Base-by-base conservation (phyloP, 2,797 vertebrate genomes). In the Argya squamiceps region DNA sequence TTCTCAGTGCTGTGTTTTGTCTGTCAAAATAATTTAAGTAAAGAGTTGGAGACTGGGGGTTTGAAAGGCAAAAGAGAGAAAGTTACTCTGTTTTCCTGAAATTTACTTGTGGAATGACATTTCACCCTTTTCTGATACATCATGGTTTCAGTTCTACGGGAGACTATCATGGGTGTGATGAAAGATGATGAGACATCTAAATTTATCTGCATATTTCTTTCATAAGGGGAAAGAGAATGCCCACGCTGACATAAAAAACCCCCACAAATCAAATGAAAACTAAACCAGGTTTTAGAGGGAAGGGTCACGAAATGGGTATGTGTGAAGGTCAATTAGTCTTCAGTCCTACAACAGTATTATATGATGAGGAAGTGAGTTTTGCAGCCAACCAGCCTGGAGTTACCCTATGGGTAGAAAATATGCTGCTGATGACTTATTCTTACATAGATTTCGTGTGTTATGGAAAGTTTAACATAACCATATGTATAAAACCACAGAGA, bases 401-500 rank as follows among this genome's bases (percentile, higher is more conserved):
- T 64, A 92, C 73, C 59, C 77, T 84, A 7, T 74, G 62, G 34
- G 22, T 84, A 60, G 65, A 88, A 86, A 81, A 89, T 82, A 76
- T 23, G 26, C 50, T 93, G 27, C 74, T 92, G 62, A 3, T 92
- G 93, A 77, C 71, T 77, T 41, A 43, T 64, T 77, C 90, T 85
- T 95, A 75, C 26, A 75, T 0, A 62, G 41, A 71, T 85, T 90
- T 83, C 76, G 29, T 46, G 76, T 93, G 65, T 95, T 94, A 29
- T 36, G 43, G 90, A 71, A 92, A 77, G 78, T 84, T 89, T 89
- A 93, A 59, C 5, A 10, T 89, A 91, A 78, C 74, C 67, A 60
- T 89, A 76, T 83, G 68, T 90, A 64, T 63, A 71, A 96, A 94
- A 74, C 67, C 68, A 71, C 53, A 49, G 39, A 91, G 39, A 82